These are phyloP conservation scores for Leucopsar rothschildi DNA, from an alignment of 2,113 vertebrate species.

Conservation along the genomic window DNA sequence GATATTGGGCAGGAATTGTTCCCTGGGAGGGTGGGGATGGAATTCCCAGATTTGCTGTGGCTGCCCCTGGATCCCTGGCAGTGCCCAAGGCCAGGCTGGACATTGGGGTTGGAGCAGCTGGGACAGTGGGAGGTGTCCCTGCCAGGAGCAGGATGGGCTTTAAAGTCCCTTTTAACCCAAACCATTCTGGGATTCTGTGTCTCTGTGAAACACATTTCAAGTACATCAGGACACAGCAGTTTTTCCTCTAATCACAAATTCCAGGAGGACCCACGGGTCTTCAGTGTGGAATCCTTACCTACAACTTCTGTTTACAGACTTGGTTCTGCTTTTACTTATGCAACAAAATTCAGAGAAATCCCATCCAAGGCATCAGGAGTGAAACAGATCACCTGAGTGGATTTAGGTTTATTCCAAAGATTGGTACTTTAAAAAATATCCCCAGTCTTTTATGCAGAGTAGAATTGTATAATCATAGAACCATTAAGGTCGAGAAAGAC, in stretches of 20 bases:
- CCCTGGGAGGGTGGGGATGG: rapidly evolving
- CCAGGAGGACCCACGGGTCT: background rate
- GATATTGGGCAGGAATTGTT: background rate
- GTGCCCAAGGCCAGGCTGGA: background rate
- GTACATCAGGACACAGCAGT: rapidly evolving
- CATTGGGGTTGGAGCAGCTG: background rate
- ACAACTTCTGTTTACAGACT: background rate
- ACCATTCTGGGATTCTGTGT: background rate
- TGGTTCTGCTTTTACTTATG: background rate
- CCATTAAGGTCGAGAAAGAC: background rate
- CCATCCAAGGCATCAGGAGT: background rate
- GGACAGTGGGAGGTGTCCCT: background rate
- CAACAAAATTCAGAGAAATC: background rate
- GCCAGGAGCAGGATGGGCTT: background rate
- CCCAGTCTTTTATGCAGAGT: background rate
- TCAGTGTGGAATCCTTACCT: background rate
- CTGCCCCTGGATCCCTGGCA: background rate
- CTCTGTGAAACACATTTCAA: background rate
- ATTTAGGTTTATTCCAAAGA: background rate
- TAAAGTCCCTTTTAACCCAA: background rate
- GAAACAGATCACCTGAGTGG: background rate
- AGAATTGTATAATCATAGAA: background rate
- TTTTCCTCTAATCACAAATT: background rate
- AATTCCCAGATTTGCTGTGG: background rate
- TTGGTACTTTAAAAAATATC: background rate